These are phyloP conservation scores for Zelleria hepariella DNA, from an alignment of 2,888 invertebrate species.

Conservation along the genomic window DNA sequence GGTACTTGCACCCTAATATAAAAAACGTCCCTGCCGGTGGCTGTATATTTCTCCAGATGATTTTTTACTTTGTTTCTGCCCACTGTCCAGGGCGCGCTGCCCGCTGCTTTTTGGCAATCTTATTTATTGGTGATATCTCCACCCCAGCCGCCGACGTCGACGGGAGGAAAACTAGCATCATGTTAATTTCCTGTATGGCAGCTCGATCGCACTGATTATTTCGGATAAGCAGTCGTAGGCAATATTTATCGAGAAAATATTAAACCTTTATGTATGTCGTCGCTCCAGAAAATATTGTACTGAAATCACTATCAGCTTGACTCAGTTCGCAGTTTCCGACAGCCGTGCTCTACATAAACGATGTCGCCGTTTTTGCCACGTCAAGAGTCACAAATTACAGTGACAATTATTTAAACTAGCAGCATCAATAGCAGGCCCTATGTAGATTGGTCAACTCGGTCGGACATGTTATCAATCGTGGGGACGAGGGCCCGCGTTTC, in stretches of 20 bases:
- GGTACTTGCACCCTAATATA: background rate
- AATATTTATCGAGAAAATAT: background rate
- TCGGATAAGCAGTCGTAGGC: background rate
- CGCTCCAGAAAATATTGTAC: too few species aligned
- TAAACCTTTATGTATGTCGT: background rate
- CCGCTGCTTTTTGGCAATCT: constrained; percentile 57
- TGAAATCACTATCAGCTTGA: too few species aligned
- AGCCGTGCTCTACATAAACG: background rate
- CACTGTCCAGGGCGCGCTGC: constrained; percentile 26
- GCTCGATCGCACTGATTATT: constrained; percentile 16
- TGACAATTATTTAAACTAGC: constrained; percentile 3
- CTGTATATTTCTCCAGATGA: constrained; percentile 27
- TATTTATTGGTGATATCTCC: constrained; percentile 60
- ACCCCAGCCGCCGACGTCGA: constrained; percentile 21
- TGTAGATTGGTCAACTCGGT: background rate
- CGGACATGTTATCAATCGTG: constrained; percentile 32
- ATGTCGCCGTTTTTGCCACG: too few species aligned
- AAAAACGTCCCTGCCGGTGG: constrained; percentile 9
- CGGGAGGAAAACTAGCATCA: constrained; percentile 52
- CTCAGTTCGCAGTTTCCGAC: too few species aligned
- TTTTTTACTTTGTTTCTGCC: constrained; percentile 53
- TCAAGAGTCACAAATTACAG: too few species aligned
- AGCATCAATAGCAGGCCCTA: background rate
- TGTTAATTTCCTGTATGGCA: constrained; percentile 61
- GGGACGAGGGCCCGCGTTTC: constrained; percentile 29